A percentile compares a stretch with the other conserved stretches of the same genome.
These are phyloP conservation scores for Syngnathus floridae DNA, from an alignment of 2,113 vertebrate genomes.

Conservation along the genomic window DNA sequence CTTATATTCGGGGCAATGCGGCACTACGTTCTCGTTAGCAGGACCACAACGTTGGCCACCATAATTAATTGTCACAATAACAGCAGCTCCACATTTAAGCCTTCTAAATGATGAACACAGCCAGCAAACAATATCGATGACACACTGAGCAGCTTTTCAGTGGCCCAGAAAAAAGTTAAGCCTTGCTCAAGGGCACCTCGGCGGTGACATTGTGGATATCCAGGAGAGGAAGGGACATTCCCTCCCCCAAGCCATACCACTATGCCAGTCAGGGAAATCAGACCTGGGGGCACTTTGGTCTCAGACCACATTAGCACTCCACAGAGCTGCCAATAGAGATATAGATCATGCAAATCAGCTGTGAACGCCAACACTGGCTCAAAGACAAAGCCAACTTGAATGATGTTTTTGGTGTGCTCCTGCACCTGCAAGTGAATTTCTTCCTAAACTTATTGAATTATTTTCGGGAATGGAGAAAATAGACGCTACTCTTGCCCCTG, in stretches of 20 bases:
- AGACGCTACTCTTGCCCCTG: not conserved
- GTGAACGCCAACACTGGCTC: not conserved
- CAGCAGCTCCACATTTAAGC: not conserved
- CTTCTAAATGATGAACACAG: not conserved
- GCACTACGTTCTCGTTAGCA: too few relatives aligned
- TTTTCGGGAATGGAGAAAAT: not conserved
- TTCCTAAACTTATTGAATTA: not conserved
- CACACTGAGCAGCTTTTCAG: not conserved
- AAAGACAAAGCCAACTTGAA: not conserved
- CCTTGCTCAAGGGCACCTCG: slow-evolving; percentile 4
- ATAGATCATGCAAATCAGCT: not conserved
- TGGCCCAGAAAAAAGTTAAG: not conserved
- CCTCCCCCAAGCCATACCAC: not conserved
- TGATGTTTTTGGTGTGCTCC: not conserved
- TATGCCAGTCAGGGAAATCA: not conserved
- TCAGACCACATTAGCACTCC: not conserved
- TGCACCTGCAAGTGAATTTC: not conserved
- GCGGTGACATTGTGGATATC: not conserved
- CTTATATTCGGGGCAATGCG: too few relatives aligned
- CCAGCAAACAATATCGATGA: not conserved
- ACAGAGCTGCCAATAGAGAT: not conserved
- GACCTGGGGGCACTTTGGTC: not conserved
- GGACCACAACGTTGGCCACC: too few relatives aligned
- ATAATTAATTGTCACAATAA: too few relatives aligned
- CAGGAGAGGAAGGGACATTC: not conserved